Base-by-base conservation (phyloP, 1,140 invertebrate species). In the Lutraria rhynchaena region DNA sequence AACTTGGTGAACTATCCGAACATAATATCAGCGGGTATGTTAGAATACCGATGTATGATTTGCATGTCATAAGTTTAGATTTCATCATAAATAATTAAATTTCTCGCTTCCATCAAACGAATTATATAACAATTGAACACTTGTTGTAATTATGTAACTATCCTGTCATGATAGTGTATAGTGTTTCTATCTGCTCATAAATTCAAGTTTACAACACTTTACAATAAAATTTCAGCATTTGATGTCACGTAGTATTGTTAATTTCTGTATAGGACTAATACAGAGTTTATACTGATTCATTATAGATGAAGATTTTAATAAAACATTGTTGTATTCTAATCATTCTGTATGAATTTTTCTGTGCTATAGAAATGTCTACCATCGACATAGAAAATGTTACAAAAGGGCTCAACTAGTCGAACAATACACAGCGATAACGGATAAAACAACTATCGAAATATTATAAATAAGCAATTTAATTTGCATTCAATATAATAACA, bases 401-500 rank as follows among this genome's bases (percentile, higher is more conserved):
- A 74, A 74, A 74, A 60, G 71, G 35, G 49, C 29, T 17, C 44
- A 46, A 74, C 29, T 46, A 24, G 7, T 60, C 17, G 17, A 31
- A 74, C 71, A 74, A 74, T 58, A 46, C 0, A 9, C 19, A n/a
- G 19, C 35, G 71, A 74, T 74, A 74, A 74, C 31, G 37, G 29
- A 74, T 74, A 74, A 60, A 74, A 74, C 55, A 27, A 60, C 57
- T 27, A 74, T 74, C 71, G 44, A 61, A 74, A 60, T 24, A 27
- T 44, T 44, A 74, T 60, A 74, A 74, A 74, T 60, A 74, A 44
- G 37, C 71, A 74, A 60, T 74, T 74, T 74, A 74, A 74, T 74
- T 41, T 74, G 71, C 53, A 74, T 60, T 74, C 19, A 74, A 74
- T 74, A 27, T 60, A 74, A 35, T 60, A 74, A 74, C 71, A 74